Base-by-base conservation (phyloP, 23 tunicate genomes). In the Halocynthia roretzi region DNA sequence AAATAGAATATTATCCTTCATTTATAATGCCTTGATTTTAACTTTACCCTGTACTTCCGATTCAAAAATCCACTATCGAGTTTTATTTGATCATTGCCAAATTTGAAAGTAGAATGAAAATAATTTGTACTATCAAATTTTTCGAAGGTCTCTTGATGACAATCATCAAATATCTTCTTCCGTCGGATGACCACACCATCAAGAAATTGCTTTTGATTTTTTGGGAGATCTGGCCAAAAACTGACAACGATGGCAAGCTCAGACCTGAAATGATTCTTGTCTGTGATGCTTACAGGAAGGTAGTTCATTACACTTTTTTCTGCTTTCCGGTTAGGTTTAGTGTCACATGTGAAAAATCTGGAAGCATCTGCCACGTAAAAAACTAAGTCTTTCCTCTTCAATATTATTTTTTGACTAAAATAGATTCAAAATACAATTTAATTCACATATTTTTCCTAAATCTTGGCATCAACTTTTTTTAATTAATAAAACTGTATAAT, bases 151-250 rank as follows among this genome's bases (percentile, higher is more conserved):
- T 92, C 48, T 71, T 92, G 62, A 92, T 92, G 98, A 86, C 98
- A 15, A 92, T 96, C 57, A 96, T 96, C 49, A 96, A 96, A 64
- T 96, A 89, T 58, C 75, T 96, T 67, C 88, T 96, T 18, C 99
- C 99, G 20, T 83, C 96, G 19, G 91, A 87, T 61, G 93, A 96
- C 60, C 99, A 96, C 62, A 85, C 85, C 17, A 83, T 96, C 72
- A 96, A 96, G 68, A 96, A 96, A 64, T 83, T 96, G 20, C 67
- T 96, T 57, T 74, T 96, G 62, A 89, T 96, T 56, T 96, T 89
- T 56, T 96, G 99, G 99, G 99, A 96, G 73, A 96, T 96, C 56
- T 91, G 91, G 96, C 99, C 99, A 7, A 96, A 96, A 76, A 91
- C 96, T 23, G 99, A 89, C 62, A 76, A 56, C 60, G 92, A 93